Evolutionary conservation across 2,888 invertebrate species (phyloP).

Genomic region (Mystacides longicornis): DNA sequence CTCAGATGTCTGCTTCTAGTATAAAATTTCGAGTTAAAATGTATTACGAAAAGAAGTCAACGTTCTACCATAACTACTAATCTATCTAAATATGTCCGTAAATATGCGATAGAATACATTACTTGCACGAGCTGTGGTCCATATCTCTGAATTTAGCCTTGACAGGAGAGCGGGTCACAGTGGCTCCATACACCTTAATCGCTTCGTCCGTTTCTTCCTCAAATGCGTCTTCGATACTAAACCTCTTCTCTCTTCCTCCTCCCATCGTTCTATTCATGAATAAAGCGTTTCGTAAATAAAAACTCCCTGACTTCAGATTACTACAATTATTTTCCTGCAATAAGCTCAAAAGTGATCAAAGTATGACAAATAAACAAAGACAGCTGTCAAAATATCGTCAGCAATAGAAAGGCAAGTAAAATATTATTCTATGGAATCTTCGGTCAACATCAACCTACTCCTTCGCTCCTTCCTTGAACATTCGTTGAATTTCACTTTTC

Average conservation of each 20-base stretch:
- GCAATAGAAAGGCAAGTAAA: too few relatives aligned
- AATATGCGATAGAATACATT: too few relatives aligned
- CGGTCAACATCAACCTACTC: too few relatives aligned
- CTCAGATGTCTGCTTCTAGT: too few relatives aligned
- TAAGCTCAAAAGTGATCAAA: slow-evolving; percentile 36
- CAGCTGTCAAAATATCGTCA: slow-evolving; percentile 41
- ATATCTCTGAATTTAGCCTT: slow-evolving; percentile 48
- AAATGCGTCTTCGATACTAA: slow-evolving; percentile 79
- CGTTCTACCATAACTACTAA: too few relatives aligned
- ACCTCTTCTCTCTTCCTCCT: slow-evolving; percentile 52
- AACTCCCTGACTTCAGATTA: slow-evolving; percentile 4
- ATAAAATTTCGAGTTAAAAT: too few relatives aligned
- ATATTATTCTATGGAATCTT: too few relatives aligned
- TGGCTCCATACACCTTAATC: slow-evolving; percentile 72
- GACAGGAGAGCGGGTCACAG: slow-evolving; percentile 63
- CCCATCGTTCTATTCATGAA: slow-evolving; percentile 48
- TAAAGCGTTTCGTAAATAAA: slow-evolving; percentile 18
- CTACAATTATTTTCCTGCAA: slow-evolving; percentile 31
- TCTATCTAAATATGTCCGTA: too few relatives aligned
- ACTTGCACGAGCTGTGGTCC: slow-evolving; percentile 42
- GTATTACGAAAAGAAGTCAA: background rate
- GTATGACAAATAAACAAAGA: slow-evolving; percentile 33
- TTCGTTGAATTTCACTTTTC: too few relatives aligned
- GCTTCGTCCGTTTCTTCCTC: slow-evolving; percentile 81
- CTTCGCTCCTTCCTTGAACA: too few relatives aligned